Conservation (phyloP, 2,113 vertebrate genomes). For the Ailurus styani region DNA sequence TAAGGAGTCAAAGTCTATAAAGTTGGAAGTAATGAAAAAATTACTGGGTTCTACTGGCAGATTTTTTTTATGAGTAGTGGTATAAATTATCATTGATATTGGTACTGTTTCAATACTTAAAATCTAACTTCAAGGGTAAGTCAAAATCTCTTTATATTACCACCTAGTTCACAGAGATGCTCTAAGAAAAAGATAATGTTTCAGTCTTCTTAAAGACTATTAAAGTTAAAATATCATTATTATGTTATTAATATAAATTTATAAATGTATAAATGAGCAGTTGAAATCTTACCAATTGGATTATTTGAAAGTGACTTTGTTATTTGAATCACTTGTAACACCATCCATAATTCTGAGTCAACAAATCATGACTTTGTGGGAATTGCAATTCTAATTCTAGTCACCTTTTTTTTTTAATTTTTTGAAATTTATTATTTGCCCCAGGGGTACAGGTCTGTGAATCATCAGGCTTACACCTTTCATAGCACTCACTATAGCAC, state of each 20-base stretch:
- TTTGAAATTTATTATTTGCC: too few species aligned
- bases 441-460: too few species aligned
- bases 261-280: background rate
- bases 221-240: background rate
- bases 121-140: background rate
- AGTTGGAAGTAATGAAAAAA: background rate
- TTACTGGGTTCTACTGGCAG: background rate
- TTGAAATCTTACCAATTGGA: background rate
- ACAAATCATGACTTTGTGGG: background rate
- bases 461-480: too few species aligned
- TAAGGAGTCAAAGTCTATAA: background rate
- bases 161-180: background rate
- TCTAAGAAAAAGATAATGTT: background rate
- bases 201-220: background rate
- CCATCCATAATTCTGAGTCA: background rate
- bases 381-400: background rate
- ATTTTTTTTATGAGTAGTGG: background rate
- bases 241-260: background rate
- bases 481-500: too few species aligned
- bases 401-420: too few species aligned
- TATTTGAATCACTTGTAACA: background rate
- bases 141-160: background rate
- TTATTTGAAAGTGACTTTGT: background rate
- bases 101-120: background rate
- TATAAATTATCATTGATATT: background rate